Evolutionary conservation across 2,113 vertebrate species (phyloP).

Genomic region (Chascanopsetta lugubris): DNA sequence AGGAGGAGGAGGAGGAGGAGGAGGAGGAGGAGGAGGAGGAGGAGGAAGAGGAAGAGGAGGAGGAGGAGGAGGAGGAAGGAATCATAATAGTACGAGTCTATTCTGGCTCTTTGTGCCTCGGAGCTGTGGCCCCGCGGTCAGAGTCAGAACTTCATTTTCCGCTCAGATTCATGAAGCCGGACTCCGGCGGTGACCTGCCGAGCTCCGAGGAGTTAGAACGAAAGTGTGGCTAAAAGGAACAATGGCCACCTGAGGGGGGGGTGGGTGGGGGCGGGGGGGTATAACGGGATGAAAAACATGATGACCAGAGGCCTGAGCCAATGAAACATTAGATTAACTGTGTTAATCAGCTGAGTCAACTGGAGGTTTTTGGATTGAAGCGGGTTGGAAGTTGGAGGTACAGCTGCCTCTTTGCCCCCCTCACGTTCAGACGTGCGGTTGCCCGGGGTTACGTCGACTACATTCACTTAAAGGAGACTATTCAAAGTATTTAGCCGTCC

Average conservation of each 20-base stretch:
- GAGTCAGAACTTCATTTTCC: constrained; percentile 35
- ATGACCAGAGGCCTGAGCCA: constrained; percentile 8
- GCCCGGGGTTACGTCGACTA: neutral
- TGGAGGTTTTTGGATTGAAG: too few relatives aligned
- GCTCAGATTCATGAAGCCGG: constrained; percentile 26
- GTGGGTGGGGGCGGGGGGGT: neutral
- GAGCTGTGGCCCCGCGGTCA: constrained; percentile 15
- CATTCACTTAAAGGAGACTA: too few relatives aligned
- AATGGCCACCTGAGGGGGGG: constrained; percentile 1
- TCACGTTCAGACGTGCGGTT: neutral
- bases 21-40: too few relatives aligned
- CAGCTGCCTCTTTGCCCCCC: neutral
- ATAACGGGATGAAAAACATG: constrained; percentile 18
- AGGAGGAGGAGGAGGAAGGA: neutral
- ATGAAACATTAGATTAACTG: neutral
- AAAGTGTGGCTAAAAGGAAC: constrained; percentile 16
- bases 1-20: neutral
- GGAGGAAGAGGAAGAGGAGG: too few relatives aligned
- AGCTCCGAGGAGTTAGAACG: constrained; percentile 15
- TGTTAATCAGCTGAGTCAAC: too few relatives aligned
- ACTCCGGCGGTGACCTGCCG: constrained; percentile 24
- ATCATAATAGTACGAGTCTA: neutral
- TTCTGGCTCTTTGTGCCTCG: neutral
- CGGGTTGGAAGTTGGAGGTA: neutral
- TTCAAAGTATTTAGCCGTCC: too few relatives aligned